Evolutionary conservation across 2,113 vertebrate genomes (phyloP).

Genomic region (Lepus americanus): DNA sequence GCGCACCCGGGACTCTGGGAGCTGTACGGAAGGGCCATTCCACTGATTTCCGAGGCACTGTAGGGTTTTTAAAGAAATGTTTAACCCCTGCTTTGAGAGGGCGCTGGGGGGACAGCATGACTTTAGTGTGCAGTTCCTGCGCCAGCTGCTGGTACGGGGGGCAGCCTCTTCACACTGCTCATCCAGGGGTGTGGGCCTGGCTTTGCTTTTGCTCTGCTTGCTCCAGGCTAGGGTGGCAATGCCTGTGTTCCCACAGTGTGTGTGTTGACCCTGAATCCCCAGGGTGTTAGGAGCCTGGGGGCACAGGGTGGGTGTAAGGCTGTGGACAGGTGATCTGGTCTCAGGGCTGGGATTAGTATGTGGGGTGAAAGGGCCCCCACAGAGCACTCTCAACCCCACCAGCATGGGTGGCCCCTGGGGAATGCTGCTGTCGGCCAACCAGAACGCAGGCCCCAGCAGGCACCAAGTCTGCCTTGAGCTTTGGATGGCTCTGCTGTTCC

Average conservation of each 20-base stretch:
- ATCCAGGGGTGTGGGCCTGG: not conserved
- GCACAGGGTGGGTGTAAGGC: not conserved
- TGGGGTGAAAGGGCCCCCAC: not conserved
- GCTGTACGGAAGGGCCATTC: slow-evolving; percentile 77
- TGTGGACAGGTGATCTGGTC: not conserved
- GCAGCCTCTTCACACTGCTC: not conserved
- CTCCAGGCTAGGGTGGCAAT: not conserved
- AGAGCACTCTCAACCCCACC: not conserved
- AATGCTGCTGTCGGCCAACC: not conserved
- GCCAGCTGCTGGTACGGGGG: not conserved
- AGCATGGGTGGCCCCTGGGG: not conserved
- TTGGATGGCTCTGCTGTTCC: not conserved
- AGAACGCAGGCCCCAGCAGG: not conserved
- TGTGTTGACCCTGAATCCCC: not conserved
- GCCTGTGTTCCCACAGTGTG: too few relatives aligned
- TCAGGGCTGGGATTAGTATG: not conserved
- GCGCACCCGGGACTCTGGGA: slow-evolving; percentile 73
- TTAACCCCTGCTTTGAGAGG: slow-evolving; percentile 80
- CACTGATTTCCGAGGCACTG: slow-evolving; percentile 81
- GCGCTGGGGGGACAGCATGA: not conserved
- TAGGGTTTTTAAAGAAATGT: slow-evolving; percentile 79
- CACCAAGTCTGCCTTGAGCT: not conserved
- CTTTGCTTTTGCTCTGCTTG: not conserved
- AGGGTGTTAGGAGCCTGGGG: not conserved
- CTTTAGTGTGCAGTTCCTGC: slow-evolving; percentile 52